Evolutionary conservation across 2,113 vertebrate species (phyloP), one percentile per base, ranked within the genome.

Genomic region (Salvelinus fontinalis): DNA sequence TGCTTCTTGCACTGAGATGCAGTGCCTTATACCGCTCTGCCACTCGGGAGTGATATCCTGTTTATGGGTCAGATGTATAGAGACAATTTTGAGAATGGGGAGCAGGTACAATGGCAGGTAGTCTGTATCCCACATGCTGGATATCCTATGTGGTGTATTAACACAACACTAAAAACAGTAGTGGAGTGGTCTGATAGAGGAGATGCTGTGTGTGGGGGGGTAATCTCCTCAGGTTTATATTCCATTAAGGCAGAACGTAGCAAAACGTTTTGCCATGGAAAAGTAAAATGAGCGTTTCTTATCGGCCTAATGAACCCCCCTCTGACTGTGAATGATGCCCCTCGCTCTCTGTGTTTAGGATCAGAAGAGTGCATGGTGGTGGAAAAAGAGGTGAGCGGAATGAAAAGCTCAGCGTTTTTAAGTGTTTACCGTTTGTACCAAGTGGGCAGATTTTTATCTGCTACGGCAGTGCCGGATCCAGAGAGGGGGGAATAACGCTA

Each of bases 401-500:
- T 88, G 74, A 73, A 86, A 86, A 85, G 90, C 88, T 95, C 93
- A 94, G 92, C 91, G 29, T 90, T 93, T 93, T 95, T 90, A 90
- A 92, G 88, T 91, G 87, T 90, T 90, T 87, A 89, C 82, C 82
- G 81, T 91, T 91, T 92, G 91, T 85, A 92, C 92, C 86, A 91
- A 91, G 90, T 91, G 88, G 83, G 91, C 93, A 95, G 94, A 95
- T 95, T 95, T 95, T 94, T 95, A 95, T 95, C 92, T 91, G 75
- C 78, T 4, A 87, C 81, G 81, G 81, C 80, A 76, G 82, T 83
- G 66, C 71, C 86, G 85, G 89, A 78, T 86, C 84, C 85, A 91
- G 87, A 92, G 90, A 81, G 84, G 85, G 93, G 90, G 87, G 34
- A 34, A 94, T 93, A 92, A 91, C 90, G 75, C 90, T 91, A 91